A percentile compares a stretch with the other conserved stretches of the same genome.
phyloP scores from a whole-genome alignment of 2,797 vertebrate genomes.

The Trichosurus vulpecula region DNA sequence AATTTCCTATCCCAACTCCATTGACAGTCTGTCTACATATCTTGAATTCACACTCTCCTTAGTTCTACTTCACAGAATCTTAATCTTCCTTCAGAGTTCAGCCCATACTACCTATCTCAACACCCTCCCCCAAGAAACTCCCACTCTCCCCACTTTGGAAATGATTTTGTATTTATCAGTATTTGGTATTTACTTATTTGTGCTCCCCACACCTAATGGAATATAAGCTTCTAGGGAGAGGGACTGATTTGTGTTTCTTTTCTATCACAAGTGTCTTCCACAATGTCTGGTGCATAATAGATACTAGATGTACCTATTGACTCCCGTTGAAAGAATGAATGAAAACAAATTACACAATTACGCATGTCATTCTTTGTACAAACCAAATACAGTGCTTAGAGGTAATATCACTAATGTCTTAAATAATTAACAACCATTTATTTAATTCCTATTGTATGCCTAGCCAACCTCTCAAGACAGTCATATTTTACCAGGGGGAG shows the following conservation, averaged over 20 bases:
- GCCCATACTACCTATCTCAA: background rate
- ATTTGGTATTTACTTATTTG: background rate
- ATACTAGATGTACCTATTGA: background rate
- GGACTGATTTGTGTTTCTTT: background rate
- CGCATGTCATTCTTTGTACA: background rate
- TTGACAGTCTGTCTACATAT: background rate
- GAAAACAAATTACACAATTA: background rate
- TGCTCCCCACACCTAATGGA: background rate
- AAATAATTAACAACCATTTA: background rate
- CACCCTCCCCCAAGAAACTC: background rate
- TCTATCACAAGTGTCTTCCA: background rate
- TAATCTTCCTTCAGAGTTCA: background rate
- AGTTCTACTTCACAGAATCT: background rate
- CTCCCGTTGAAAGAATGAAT: background rate
- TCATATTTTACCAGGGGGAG: background rate
- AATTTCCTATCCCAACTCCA: background rate
- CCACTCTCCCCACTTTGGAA: background rate
- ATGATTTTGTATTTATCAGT: background rate
- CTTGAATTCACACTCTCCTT: background rate
- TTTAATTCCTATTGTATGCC: background rate
- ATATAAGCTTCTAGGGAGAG: background rate
- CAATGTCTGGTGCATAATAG: background rate
- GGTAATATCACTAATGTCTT: conserved; percentile 7
- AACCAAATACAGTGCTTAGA: conserved; percentile 12
- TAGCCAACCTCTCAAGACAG: background rate